Conservation (phyloP, 2,888 invertebrate genomes). For the Epistrophe eligans region DNA sequence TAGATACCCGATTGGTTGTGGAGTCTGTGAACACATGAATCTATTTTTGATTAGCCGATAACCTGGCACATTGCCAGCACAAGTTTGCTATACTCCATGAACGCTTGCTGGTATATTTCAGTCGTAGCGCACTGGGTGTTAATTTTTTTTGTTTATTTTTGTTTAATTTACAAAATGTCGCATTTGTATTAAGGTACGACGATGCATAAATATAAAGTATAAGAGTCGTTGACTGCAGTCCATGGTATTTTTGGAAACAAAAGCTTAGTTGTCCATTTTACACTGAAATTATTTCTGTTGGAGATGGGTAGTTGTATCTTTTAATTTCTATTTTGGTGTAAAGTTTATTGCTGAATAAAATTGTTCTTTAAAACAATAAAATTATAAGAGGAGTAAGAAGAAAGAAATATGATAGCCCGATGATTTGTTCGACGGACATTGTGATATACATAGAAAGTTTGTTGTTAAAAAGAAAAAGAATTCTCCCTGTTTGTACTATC, state of each 20-base stretch:
- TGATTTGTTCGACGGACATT: background rate
- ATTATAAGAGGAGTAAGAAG: background rate
- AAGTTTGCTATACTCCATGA: constrained; percentile 60
- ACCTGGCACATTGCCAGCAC: constrained; percentile 63
- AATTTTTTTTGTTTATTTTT: constrained; percentile 26
- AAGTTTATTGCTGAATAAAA: constrained; percentile 17
- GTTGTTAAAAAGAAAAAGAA: background rate
- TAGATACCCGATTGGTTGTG: constrained; percentile 22
- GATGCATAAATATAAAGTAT: constrained; percentile 20
- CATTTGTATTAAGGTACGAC: constrained; percentile 45
- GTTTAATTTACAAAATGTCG: constrained; percentile 47
- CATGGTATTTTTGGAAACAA: constrained; percentile 55
- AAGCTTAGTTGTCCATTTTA: constrained; percentile 44
- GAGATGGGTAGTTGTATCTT: background rate
- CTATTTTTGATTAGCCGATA: constrained; percentile 73
- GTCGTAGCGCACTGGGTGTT: constrained; percentile 38
- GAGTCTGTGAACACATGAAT: constrained; percentile 64
- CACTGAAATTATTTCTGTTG: constrained; percentile 13
- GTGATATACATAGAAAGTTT: background rate
- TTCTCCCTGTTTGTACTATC: too few species aligned
- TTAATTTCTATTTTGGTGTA: background rate
- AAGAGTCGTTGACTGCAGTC: constrained; percentile 65
- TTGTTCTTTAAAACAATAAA: background rate
- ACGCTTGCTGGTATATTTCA: constrained; percentile 44
- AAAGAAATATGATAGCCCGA: constrained; percentile 25